Evolutionary conservation across 2,113 vertebrate species (phyloP).

Genomic region (Toxotes chatareus): DNA sequence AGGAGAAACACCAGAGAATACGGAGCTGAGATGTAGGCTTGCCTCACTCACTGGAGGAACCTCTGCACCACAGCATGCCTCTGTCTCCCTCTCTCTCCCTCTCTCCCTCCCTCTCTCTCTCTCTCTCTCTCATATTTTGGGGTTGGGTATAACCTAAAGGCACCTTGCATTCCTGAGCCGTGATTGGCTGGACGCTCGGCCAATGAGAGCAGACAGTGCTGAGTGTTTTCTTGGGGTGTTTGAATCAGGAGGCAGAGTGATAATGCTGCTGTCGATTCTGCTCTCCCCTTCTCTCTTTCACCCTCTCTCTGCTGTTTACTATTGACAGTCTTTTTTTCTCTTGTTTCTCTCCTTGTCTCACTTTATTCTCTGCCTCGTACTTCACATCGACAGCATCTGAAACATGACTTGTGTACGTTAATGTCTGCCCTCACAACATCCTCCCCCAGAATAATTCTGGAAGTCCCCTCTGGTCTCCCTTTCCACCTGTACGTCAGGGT

Average conservation of each 20-base stretch:
- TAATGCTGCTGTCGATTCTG: constrained; percentile 73
- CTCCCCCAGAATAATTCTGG: background rate
- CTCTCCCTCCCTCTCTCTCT: constrained; percentile 36
- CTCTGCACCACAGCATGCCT: constrained; percentile 76
- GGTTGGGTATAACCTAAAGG: constrained; percentile 89
- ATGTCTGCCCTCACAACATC: constrained; percentile 3
- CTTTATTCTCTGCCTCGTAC: constrained; percentile 1
- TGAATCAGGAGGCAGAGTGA: constrained; percentile 74
- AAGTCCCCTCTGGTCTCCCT: constrained; percentile 2
- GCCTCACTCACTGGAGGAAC: constrained; percentile 70
- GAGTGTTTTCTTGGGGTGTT: constrained; percentile 74
- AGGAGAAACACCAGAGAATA: constrained; percentile 59
- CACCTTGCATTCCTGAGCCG: constrained; percentile 84
- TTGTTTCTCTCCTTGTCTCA: constrained; percentile 9
- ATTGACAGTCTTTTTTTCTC: background rate
- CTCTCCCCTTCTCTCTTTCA: constrained; percentile 52
- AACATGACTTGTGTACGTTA: constrained; percentile 10
- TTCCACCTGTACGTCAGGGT: background rate
- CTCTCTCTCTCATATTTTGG: constrained; percentile 78
- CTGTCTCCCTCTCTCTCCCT: constrained; percentile 33
- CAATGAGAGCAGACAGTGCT: constrained; percentile 73
- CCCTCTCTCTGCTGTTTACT: constrained; percentile 50
- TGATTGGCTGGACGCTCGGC: constrained; percentile 80
- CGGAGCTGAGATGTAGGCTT: constrained; percentile 64
- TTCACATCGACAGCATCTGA: constrained; percentile 19